Conservation (phyloP, 2,888 invertebrate genomes). For the Zonitis immaculata region DNA sequence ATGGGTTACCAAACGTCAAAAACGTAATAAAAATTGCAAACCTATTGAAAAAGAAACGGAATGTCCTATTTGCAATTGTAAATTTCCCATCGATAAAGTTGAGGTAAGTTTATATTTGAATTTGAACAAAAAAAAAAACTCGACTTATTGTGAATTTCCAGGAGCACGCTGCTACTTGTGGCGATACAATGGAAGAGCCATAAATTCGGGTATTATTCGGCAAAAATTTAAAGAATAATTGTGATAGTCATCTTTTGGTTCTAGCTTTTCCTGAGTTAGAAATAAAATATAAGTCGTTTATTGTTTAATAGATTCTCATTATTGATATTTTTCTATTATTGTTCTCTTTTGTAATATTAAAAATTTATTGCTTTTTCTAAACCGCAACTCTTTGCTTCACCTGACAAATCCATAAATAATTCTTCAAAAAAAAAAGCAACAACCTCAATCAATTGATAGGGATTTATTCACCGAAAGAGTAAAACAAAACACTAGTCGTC, state of each 20-base stretch:
- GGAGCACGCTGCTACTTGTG: conserved; percentile 6
- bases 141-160: neutral
- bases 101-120: conserved; percentile 1
- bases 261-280: no score
- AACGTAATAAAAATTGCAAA: no score
- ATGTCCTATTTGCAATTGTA: conserved; percentile 5
- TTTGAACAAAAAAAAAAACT: neutral
- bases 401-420: neutral
- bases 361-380: neutral
- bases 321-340: neutral
- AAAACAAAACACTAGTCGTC: neutral
- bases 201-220: neutral
- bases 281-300: neutral
- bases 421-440: neutral
- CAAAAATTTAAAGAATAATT: neutral
- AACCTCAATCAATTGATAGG: neutral
- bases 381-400: neutral
- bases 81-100: neutral
- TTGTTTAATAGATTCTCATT: neutral
- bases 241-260: neutral
- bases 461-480: no score
- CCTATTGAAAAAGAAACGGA: neutral
- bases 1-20: no score
- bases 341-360: neutral
- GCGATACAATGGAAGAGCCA: neutral